These are phyloP conservation scores for Drosophila biarmipes DNA, from an alignment of 1,140 invertebrate genomes.

Conservation along the genomic window DNA sequence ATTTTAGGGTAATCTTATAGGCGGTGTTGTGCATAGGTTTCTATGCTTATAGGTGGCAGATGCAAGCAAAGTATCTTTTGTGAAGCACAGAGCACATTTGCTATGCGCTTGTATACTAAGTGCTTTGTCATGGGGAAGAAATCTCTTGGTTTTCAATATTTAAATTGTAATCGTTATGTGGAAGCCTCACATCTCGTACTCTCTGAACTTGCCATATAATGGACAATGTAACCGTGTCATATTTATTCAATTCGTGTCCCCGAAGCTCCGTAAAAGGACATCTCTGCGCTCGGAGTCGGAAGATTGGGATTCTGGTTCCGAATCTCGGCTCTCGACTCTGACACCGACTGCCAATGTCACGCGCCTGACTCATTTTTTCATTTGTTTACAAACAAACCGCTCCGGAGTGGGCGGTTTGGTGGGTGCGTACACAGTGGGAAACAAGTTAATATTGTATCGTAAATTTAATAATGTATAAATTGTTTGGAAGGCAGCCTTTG, in stretches of 20 bases:
- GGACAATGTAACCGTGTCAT: slow-evolving; percentile 6
- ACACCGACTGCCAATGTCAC: slow-evolving; percentile 30
- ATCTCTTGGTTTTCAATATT: not conserved
- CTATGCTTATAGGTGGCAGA: no score
- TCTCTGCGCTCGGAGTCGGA: slow-evolving; percentile 8
- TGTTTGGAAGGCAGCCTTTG: no score
- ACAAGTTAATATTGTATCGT: not conserved
- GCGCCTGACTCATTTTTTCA: slow-evolving; percentile 63
- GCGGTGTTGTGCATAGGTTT: no score
- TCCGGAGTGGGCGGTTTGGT: slow-evolving; percentile 16
- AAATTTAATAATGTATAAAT: not conserved
- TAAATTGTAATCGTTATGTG: not conserved
- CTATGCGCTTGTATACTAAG: not conserved
- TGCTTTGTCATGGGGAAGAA: not conserved
- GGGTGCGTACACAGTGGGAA: not conserved
- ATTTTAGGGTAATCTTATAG: no score
- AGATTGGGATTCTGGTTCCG: slow-evolving; percentile 9
- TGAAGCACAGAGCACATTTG: no score
- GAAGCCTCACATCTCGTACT: not conserved
- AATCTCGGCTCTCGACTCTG: not conserved
- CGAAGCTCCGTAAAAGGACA: slow-evolving; percentile 35
- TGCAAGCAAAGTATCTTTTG: no score
- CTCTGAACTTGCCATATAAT: slow-evolving; percentile 17
- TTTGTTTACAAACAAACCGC: slow-evolving; percentile 78
- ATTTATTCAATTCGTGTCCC: slow-evolving; percentile 23